Evolutionary conservation across 2,797 vertebrate species (phyloP).

Genomic region (Sibirionetta formosa): DNA sequence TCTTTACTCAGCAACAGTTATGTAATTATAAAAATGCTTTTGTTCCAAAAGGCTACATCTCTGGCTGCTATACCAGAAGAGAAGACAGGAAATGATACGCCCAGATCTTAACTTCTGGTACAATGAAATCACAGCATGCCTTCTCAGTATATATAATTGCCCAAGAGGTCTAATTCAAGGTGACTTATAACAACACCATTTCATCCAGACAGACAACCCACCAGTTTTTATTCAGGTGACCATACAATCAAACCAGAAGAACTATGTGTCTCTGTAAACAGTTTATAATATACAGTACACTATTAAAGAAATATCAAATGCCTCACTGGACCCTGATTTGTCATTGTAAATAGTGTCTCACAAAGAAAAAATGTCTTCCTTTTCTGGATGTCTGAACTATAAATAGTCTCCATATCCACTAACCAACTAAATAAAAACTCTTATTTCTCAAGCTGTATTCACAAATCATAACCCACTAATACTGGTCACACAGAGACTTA

Average conservation of each 20-base stretch:
- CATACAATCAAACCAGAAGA: not conserved
- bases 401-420: not conserved
- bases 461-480: not conserved
- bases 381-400: not conserved
- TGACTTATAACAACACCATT: not conserved
- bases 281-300: not conserved
- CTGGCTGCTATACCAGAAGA: not conserved
- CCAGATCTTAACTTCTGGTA: not conserved
- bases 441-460: not conserved
- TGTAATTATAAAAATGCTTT: not conserved
- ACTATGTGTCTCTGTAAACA: not conserved
- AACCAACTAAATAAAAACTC: not conserved
- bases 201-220: not conserved
- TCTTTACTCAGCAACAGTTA: not conserved
- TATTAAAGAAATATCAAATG: not conserved
- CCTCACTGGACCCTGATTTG: rapidly evolving
- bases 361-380: not conserved
- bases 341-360: not conserved
- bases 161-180: not conserved
- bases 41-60: not conserved
- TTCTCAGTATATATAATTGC: not conserved
- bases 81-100: not conserved
- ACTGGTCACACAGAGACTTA: not conserved
- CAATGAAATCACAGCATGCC: not conserved
- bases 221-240: not conserved